Conservation (phyloP, 2,113 vertebrate genomes). For the Corydoras maculifer region DNA sequence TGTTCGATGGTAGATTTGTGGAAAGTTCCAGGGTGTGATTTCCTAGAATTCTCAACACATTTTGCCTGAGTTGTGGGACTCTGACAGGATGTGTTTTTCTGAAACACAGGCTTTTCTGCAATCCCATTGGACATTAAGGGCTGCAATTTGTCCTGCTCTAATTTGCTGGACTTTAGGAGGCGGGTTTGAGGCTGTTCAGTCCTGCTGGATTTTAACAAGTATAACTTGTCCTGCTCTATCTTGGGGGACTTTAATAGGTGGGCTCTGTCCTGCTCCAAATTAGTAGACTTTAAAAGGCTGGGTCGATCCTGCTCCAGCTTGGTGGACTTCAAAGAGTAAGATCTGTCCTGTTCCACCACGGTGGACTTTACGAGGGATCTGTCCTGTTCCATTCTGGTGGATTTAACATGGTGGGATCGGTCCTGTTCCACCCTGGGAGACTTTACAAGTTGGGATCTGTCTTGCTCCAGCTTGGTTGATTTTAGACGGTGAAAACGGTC, state of each 20-base stretch:
- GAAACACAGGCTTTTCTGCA: conserved; percentile 65
- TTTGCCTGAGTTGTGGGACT: conserved; percentile 60
- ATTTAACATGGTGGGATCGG: conserved; percentile 53
- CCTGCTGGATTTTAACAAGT: conserved; percentile 43
- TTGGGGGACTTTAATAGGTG: not conserved
- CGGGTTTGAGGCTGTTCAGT: conserved; percentile 49
- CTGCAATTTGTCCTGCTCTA: conserved; percentile 21
- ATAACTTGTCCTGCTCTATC: too few relatives aligned
- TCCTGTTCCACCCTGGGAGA: conserved; percentile 63
- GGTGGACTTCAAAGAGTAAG: not conserved
- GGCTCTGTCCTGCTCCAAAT: conserved; percentile 50
- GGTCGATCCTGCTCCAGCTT: not conserved
- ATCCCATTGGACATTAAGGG: conserved; percentile 73
- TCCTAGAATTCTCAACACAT: conserved; percentile 56
- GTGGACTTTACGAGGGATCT: not conserved
- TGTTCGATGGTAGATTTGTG: conserved; percentile 81
- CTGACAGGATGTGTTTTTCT: conserved; percentile 73
- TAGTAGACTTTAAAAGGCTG: conserved; percentile 75
- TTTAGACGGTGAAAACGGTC: not conserved
- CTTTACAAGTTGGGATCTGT: not conserved
- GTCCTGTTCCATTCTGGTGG: conserved; percentile 45
- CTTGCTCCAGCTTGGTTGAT: not conserved
- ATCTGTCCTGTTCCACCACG: conserved; percentile 55
- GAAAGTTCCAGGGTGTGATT: conserved; percentile 54
- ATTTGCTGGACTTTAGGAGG: not conserved